phyloP scores from a whole-genome alignment of 2,797 vertebrate genomes.

The Enteromius unitaeniatus region DNA sequence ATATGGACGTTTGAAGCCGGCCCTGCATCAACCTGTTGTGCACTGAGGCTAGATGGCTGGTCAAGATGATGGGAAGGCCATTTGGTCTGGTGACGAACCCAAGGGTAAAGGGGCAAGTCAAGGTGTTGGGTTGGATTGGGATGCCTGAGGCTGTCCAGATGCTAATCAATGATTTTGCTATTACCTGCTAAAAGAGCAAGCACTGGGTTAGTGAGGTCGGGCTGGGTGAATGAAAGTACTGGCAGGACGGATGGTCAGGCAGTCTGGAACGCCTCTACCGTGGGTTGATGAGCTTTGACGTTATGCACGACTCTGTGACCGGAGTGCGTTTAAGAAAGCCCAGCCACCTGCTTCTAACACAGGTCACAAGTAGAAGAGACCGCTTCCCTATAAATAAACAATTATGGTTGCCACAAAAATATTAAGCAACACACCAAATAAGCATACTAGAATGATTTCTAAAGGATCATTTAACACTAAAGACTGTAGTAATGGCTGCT shows the following conservation, averaged over 20 bases:
- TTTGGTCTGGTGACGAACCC: constrained; percentile 58
- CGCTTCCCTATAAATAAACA: neutral
- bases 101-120: constrained; percentile 53
- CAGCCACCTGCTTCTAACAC: constrained; percentile 64
- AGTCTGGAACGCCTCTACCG: constrained; percentile 41
- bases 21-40: constrained; percentile 87
- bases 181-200: neutral
- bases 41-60: constrained; percentile 53
- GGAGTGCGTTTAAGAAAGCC: constrained; percentile 34
- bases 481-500: neutral
- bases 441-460: neutral
- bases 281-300: constrained; percentile 43
- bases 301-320: constrained; percentile 24
- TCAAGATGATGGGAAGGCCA: constrained; percentile 27
- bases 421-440: neutral
- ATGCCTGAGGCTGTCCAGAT: neutral
- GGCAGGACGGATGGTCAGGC: constrained; percentile 14
- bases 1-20: constrained; percentile 77
- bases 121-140: constrained; percentile 31
- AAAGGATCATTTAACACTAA: neutral
- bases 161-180: constrained; percentile 6
- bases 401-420: neutral
- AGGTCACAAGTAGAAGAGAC: constrained; percentile 52
- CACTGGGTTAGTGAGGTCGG: neutral
- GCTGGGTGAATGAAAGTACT: neutral